A percentile compares a stretch with the other conserved stretches of the same genome.
phyloP scores from a whole-genome alignment of 2,797 vertebrate species.

The Amphiprion clarkii region DNA sequence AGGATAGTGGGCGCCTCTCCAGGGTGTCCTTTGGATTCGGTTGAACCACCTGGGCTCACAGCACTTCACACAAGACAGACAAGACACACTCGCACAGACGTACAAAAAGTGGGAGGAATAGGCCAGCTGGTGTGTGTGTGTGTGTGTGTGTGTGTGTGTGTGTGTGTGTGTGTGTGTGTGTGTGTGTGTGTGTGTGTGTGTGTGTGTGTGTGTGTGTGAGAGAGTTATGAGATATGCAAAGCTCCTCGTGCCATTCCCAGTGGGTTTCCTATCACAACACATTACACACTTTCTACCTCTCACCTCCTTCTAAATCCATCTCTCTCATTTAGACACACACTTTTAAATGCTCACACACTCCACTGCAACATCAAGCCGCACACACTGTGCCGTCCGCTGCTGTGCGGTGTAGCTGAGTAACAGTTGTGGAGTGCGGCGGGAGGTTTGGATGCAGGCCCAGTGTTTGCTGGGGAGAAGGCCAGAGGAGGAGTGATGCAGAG shows the following conservation, averaged over 20 bases:
- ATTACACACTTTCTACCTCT: conserved; percentile 61
- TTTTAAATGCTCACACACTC: conserved; percentile 23
- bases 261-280: conserved; percentile 66
- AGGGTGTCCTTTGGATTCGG: conserved; percentile 55
- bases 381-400: conserved; percentile 11
- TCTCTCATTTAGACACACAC: conserved; percentile 42
- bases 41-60: conserved; percentile 67
- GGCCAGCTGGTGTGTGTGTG: conserved; percentile 63
- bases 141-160: conserved; percentile 6
- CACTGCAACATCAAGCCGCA: not conserved
- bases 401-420: conserved; percentile 38
- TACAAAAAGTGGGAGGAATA: conserved; percentile 49
- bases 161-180: conserved; percentile 25
- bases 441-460: conserved; percentile 61
- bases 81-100: conserved; percentile 38
- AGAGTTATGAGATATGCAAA: conserved; percentile 64
- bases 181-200: conserved; percentile 21
- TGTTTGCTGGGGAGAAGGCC: conserved; percentile 53
- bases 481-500: conserved; percentile 49
- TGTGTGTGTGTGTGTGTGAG: conserved; percentile 31
- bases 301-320: conserved; percentile 51
- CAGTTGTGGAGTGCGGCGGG: conserved; percentile 39
- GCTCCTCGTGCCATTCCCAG: conserved; percentile 57
- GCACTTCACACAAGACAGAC: conserved; percentile 52
- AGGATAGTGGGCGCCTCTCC: conserved; percentile 43